Base-by-base conservation (phyloP, 1,140 invertebrate genomes). In the Spodoptera frugiperda region DNA sequence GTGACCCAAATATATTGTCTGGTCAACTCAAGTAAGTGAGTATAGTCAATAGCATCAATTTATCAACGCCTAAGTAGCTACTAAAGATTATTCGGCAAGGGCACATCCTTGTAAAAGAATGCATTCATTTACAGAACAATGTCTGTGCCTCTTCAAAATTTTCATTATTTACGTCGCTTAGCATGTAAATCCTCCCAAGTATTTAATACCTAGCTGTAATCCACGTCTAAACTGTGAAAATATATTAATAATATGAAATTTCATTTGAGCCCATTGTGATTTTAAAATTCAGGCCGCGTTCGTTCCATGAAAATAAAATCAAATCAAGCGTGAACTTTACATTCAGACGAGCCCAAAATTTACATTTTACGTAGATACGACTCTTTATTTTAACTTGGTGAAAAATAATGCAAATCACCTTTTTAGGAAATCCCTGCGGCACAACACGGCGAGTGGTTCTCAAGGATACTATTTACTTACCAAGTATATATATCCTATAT, bases 291-390 rank as follows among this genome's bases (percentile, higher is more conserved):
- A 68, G 55, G 17, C 63, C 76, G 67, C 84, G 86, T 87, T 63
- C 76, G 68, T 49, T 44, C 77, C 78, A 80, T 85, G 81, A 80
- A 84, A 88, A 88, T 87, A 87, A 86, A 88, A 87, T 90, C 86
- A 86, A 88, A 87, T 90, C 86, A 90, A 87, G 79, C 84, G 77
- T 87, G 87, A 90, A 87, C 87, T 88, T 89, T 87, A 83, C 81
- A 89, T 90, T 86, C 82, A 74, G 79, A 76, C 67, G 80, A 76
- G 84, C 67, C 77, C 55, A 70, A 74, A 86, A 88, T 90, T 90
- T 86, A 82, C 84, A 87, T 90, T 87, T 63, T 83, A 84, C 80
- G 81, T 83, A 53, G 72, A 63, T 75, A 75, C 21, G 72, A 85
- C 77, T 82, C 79, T 84, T 85, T 86, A 82, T 80, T 81, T 82